Base-by-base conservation (phyloP, 2,888 invertebrate genomes). In the Andricus curvator region DNA sequence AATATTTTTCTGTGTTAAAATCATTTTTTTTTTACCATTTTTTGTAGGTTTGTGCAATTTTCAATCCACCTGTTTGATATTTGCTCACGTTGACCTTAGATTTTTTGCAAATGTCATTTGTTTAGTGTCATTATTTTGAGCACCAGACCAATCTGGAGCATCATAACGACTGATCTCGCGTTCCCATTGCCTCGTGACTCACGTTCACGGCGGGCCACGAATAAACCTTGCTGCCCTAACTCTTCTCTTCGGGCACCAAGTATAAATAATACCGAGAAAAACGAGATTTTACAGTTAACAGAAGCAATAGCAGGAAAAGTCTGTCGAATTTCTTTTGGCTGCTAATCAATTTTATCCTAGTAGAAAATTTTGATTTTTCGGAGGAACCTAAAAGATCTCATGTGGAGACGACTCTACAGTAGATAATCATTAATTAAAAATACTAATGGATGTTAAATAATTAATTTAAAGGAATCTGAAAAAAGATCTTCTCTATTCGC, bases 141-240 rank as follows among this genome's bases (percentile, higher is more conserved):
- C 41, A 62, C 64, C 44, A 74, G 74, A 48, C 74, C 25, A 78
- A 78, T 56, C 80, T 74, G 70, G 80, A 82, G 68, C 62, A 64
- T 77, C 70, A 66, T 41, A 70, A 74, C 66, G 70, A 66, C 78
- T 64, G 37, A 78, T 70, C 78, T 66, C 37, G 76, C 78, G 80
- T 78, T 66, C 74, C 64, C 74, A 74, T 82, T 74, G 67, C 77
- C 60, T 81, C 66, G 78, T 83, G 83, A 83, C 77, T 83, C 83
- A 83, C 81, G 79, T 77, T 68, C 77, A 77, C 74, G 67, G 41
- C 76, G 78, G 44, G 79, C 81, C 80, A 60, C 83, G 80, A 83
- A 80, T 82, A 82, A 70, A 82, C 82, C 25, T 82, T 80, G 80
- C 78, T 79, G 66, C 79, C 44, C 70, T 64, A 83, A 83, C 79